Base-by-base conservation (phyloP, 2,113 vertebrate species). In the Myiozetetes cayanensis region DNA sequence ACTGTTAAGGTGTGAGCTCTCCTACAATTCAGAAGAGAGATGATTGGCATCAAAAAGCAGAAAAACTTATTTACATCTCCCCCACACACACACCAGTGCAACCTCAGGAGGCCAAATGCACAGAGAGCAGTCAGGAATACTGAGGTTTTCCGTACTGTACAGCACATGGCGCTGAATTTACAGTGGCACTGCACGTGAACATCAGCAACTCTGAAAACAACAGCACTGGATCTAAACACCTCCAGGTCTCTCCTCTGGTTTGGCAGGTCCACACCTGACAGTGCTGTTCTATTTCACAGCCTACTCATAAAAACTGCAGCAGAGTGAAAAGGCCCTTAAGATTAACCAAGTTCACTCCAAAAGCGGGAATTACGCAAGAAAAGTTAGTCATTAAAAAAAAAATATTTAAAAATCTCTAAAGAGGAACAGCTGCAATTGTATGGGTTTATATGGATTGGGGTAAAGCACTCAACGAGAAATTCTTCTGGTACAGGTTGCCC, bases 1-100 rank as follows among this genome's bases (percentile, higher is more conserved):
- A 99, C 99, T 2, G 99, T 99, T 58, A 99, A 89, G 20, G 99
- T 99, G 87, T 99, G 99, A 44, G 99, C 99, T 95, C 99, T 98
- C 99, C 99, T 99, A 95, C 9, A 97, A 96, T 21, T 5, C 9
- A 96, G 16, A 46, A 53, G 52, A 83, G 44, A 93, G 28, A 80
- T 82, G 56, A 79, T 0, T 1, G 43, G 71, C 27, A 59, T 78
- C 49, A 90, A 71, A 35, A 63, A 47, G 63, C 10, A 46, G n/a
- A 41, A 55, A 37, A 56, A 25, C 22, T 47, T 21, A 24, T 4
- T 13, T 10, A 0, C 4, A 39, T 6, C 62, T 61, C 24, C 21
- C 11, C 46, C 47, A 21, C 14, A 14, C 25, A 19, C 10, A 6
- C 3, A 23, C 7, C 49, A 28, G 16, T 0, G 6, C 30, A 46